Base-by-base conservation (phyloP, 2,113 vertebrate species). In the Colossoma macropomum region DNA sequence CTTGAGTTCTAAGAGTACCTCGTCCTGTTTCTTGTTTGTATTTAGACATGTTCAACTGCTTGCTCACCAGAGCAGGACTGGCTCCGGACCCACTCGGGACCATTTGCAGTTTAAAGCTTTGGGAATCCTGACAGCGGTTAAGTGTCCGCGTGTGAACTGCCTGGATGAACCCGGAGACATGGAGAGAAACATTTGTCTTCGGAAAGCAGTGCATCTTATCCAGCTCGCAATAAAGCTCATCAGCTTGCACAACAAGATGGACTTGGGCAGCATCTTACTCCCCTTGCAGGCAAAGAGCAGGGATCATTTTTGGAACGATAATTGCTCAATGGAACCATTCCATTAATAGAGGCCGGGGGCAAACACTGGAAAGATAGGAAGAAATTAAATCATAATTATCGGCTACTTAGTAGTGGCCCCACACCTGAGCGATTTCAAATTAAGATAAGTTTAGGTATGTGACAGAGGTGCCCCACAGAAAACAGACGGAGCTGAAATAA, bases 341-440 rank as follows among this genome's bases (percentile, higher is more conserved):
- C 77, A 83, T 87, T 83, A 83, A 85, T 77, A 38, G n/a, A 84
- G 68, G 77, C 85, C 77, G 71, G 45, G 66, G 76, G 68, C 78
- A 21, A 83, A 23, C 30, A 30, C 66, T 52, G 82, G 28, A 77
- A 77, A 74, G 69, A 71, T 62, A 21, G 68, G 74, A 74, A 65
- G 68, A 84, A 73, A 41, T 82, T 63, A 82, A 84, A 81, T 81
- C 82, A 82, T 87, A 78, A 87, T 84, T 82, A 87, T 84, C 75
- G 60, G 62, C 79, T 81, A 54, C 48, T 87, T 87, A 81, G 79
- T 27, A 71, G 56, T 54, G 56, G 68, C 50, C 50, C 38, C 41
- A 54, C 74, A 86, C 82, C 77, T 66, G 85, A 71, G 56, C 16
- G 27, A 70, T 73, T 84, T 73, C 69, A 78, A 68, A 81, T 86